Evolutionary conservation across 1,140 invertebrate species (phyloP).

Genomic region (Drosophila chauvacae): DNA sequence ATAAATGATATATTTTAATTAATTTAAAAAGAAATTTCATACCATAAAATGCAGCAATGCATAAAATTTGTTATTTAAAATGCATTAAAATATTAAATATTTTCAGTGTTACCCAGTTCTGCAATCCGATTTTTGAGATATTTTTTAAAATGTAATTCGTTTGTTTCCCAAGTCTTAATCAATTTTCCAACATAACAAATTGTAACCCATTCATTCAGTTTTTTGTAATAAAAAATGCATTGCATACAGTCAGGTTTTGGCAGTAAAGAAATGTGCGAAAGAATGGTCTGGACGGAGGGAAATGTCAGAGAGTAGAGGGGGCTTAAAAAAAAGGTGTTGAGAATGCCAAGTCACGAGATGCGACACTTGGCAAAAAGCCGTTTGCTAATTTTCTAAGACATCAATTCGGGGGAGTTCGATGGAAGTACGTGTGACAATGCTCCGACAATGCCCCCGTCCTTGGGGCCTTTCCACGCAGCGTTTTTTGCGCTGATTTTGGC

Average conservation of each 20-base stretch:
- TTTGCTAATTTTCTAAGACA: slow-evolving; percentile 81
- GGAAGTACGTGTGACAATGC: slow-evolving; percentile 79
- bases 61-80: background rate
- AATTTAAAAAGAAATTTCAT: background rate
- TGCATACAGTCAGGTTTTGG: slow-evolving; percentile 54
- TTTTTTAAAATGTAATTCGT: background rate
- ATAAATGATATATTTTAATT: no score
- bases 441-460: slow-evolving; percentile 1
- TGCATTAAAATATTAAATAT: background rate
- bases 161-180: background rate
- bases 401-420: slow-evolving; percentile 61
- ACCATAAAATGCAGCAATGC: background rate
- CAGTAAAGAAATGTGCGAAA: slow-evolving; percentile 3
- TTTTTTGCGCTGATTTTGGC: slow-evolving; percentile 77
- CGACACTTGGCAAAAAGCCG: slow-evolving; percentile 23
- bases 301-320: background rate
- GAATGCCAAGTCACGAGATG: slow-evolving; percentile 51
- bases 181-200: slow-evolving; percentile 45
- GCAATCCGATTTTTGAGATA: no score
- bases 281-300: background rate
- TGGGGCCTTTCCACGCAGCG: slow-evolving; percentile 10
- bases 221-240: slow-evolving; percentile 58
- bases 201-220: slow-evolving; percentile 53
- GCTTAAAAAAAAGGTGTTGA: slow-evolving; percentile 47
- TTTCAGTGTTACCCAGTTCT: background rate